These are phyloP conservation scores for Rhingia rostrata DNA, from an alignment of 2,888 invertebrate genomes.

Conservation along the genomic window DNA sequence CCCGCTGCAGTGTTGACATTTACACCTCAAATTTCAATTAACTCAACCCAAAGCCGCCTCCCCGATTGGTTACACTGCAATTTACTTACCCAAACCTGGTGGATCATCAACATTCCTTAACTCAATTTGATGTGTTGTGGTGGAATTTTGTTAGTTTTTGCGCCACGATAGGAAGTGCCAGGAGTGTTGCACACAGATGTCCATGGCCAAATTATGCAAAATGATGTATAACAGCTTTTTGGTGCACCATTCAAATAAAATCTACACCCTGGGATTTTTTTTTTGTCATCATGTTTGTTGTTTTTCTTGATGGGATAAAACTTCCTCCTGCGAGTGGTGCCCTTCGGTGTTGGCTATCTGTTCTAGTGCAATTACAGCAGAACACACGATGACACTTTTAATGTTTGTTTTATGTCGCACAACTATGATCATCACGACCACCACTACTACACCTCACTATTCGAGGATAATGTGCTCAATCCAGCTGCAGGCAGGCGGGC, in stretches of 20 bases:
- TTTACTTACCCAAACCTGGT: slow-evolving; percentile 18
- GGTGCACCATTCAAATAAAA: slow-evolving; percentile 20
- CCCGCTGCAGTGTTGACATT: slow-evolving; percentile 56
- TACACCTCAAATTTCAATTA: slow-evolving; percentile 69
- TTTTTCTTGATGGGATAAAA: slow-evolving; percentile 29
- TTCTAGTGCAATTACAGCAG: slow-evolving; percentile 59
- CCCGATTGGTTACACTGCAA: slow-evolving; percentile 31
- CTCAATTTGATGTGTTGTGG: slow-evolving; percentile 52
- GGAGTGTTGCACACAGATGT: slow-evolving; percentile 42
- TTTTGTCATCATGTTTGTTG: background rate
- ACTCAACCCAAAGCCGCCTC: slow-evolving; percentile 35
- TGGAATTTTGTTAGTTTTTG: slow-evolving; percentile 42
- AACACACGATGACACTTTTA: slow-evolving; percentile 71
- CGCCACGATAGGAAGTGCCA: slow-evolving; percentile 18
- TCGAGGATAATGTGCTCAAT: slow-evolving; percentile 44
- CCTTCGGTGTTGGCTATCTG: slow-evolving; percentile 20
- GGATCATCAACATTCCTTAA: slow-evolving; percentile 48
- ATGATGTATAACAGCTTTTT: slow-evolving; percentile 65
- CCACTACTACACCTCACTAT: slow-evolving; percentile 37
- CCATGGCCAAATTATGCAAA: slow-evolving; percentile 65
- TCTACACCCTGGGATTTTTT: background rate
- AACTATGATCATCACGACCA: slow-evolving; percentile 57
- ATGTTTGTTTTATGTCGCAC: slow-evolving; percentile 67
- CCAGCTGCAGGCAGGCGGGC: slow-evolving; percentile 29
- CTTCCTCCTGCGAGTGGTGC: slow-evolving; percentile 45